Percentiles rank a stretch among this genome's conserved stretches.
Conservation (phyloP, 1,140 invertebrate species). For the Philopotamus ludificatus region DNA sequence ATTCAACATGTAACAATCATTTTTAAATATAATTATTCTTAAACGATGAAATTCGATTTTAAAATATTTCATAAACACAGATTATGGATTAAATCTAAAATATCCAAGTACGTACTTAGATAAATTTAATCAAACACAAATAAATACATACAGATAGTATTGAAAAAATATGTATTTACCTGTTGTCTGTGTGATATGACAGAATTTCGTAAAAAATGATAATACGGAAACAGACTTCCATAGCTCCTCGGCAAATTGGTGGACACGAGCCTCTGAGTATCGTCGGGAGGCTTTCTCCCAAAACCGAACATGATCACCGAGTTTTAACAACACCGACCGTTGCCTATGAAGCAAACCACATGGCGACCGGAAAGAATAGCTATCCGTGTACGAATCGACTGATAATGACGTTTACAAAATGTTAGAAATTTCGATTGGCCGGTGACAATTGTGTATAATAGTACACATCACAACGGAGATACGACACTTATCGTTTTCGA, state of each 20-base stretch:
- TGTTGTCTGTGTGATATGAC: slow-evolving; percentile 45
- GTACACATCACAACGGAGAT: background rate
- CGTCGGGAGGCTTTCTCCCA: slow-evolving; percentile 37
- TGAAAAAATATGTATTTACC: slow-evolving; percentile 4
- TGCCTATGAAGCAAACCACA: background rate
- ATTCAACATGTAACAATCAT: too few relatives aligned
- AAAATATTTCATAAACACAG: too few relatives aligned
- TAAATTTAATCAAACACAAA: too few relatives aligned
- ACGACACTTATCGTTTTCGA: background rate
- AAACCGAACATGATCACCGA: slow-evolving; percentile 40
- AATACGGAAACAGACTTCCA: slow-evolving; percentile 54
- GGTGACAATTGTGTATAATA: background rate
- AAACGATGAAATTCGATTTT: too few relatives aligned
- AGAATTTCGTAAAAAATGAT: slow-evolving; percentile 50
- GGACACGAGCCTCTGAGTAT: slow-evolving; percentile 47
- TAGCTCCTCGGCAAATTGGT: slow-evolving; percentile 51
- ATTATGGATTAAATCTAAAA: too few relatives aligned
- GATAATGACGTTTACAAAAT: slow-evolving; percentile 2
- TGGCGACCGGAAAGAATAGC: background rate
- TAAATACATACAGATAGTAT: too few relatives aligned
- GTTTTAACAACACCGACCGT: background rate
- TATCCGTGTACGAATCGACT: background rate
- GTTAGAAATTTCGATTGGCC: background rate
- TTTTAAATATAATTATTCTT: too few relatives aligned
- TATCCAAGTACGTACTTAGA: too few relatives aligned